Evolutionary conservation across 2,113 vertebrate species (phyloP).

Genomic region (Toxotes chatareus): DNA sequence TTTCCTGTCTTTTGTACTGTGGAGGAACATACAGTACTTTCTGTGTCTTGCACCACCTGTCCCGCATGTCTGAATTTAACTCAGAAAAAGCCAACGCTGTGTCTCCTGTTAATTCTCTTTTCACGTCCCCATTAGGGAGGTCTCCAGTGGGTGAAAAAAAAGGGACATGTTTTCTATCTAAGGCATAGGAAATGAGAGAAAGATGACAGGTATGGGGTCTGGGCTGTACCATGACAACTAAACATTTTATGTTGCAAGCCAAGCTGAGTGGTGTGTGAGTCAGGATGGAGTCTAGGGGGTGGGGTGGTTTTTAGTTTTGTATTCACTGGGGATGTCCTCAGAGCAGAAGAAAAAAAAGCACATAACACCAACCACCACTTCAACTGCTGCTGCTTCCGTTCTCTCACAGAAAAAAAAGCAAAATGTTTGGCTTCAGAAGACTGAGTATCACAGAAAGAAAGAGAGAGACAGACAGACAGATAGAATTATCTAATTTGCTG

Average conservation of each 20-base stretch:
- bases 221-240: constrained; percentile 2
- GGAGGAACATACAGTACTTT: constrained; percentile 37
- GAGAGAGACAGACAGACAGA: background rate
- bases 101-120: constrained; percentile 29
- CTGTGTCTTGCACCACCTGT: constrained; percentile 34
- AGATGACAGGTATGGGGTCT: constrained; percentile 47
- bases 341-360: constrained; percentile 20
- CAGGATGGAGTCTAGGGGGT: constrained; percentile 2
- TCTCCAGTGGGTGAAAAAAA: constrained; percentile 30
- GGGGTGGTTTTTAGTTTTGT: constrained; percentile 17
- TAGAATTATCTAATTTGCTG: background rate
- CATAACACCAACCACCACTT: constrained; percentile 12
- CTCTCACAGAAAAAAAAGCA: constrained; percentile 31
- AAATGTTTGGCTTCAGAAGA: constrained; percentile 7
- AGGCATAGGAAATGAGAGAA: constrained; percentile 33
- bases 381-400: constrained; percentile 10
- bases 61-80: constrained; percentile 2
- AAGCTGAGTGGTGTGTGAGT: constrained; percentile 26
- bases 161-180: constrained; percentile 30
- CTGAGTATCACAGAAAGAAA: background rate
- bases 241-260: constrained; percentile 38
- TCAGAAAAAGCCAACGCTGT: constrained; percentile 23
- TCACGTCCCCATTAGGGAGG: constrained; percentile 15
- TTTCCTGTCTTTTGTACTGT: constrained; percentile 43
- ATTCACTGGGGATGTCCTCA: constrained; percentile 39